These are phyloP conservation scores for Ceyx melanurus DNA, from an alignment of 2,113 vertebrate species.

Conservation along the genomic window DNA sequence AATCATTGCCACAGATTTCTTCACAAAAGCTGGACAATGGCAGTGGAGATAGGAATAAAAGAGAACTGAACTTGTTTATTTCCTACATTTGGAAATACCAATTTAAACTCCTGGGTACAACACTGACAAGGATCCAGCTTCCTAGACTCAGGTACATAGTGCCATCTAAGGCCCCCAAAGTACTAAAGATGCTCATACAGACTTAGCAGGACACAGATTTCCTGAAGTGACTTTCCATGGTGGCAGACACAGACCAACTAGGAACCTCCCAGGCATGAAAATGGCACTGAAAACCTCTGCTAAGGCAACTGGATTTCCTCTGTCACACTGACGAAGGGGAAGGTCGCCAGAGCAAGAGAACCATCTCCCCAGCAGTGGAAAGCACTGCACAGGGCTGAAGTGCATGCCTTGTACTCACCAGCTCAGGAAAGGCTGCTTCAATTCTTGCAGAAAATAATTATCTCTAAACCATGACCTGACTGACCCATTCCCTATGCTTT, in stretches of 20 bases:
- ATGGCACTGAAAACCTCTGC: background rate
- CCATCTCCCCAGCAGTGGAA: background rate
- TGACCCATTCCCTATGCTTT: background rate
- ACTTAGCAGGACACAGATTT: background rate
- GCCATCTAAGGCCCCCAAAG: background rate
- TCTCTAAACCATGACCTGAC: background rate
- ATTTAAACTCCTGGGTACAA: background rate
- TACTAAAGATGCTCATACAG: fast-evolving
- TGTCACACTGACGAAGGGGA: background rate
- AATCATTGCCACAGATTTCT: background rate
- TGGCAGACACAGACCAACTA: background rate
- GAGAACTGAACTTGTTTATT: background rate
- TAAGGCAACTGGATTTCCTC: background rate
- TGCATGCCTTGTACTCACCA: background rate
- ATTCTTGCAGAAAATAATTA: background rate
- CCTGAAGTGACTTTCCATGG: background rate
- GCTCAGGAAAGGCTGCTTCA: background rate
- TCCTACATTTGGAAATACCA: background rate
- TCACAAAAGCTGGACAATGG: background rate
- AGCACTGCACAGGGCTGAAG: background rate
- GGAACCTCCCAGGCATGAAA: background rate
- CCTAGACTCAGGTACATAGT: background rate
- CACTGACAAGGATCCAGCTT: background rate
- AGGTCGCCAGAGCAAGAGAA: background rate
- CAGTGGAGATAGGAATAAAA: background rate